Evolutionary conservation across 2,797 vertebrate species (phyloP).

Genomic region (Synaphobranchus kaupii): DNA sequence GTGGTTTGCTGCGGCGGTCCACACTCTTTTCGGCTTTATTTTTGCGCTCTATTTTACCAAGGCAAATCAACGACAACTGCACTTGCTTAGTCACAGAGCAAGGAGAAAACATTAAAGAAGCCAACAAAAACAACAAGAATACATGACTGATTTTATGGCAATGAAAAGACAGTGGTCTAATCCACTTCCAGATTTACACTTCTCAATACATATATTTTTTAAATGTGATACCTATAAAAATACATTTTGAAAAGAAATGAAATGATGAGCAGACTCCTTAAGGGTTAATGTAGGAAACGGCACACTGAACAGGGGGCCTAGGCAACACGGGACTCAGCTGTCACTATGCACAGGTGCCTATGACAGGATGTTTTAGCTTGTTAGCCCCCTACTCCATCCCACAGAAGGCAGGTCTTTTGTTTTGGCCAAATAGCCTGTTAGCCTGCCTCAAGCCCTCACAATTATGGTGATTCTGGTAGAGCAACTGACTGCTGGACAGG

Average conservation of each 20-base stretch:
- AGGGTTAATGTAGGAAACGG: conserved; percentile 36
- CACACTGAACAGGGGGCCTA: conserved; percentile 62
- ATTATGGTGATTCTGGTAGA: background rate
- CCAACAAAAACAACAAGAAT: background rate
- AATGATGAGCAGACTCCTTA: conserved; percentile 31
- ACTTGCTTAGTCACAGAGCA: background rate
- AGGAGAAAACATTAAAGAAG: background rate
- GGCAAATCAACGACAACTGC: background rate
- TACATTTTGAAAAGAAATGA: background rate
- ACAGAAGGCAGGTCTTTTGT: conserved; percentile 46
- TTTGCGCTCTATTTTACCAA: background rate
- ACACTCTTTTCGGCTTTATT: background rate
- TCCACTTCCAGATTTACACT: background rate
- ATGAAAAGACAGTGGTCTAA: background rate
- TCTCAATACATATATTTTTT: background rate
- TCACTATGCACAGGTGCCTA: conserved; percentile 52
- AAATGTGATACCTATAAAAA: background rate
- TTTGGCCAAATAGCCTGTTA: conserved; percentile 40
- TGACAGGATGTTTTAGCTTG: conserved; percentile 48
- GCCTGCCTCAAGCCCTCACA: background rate
- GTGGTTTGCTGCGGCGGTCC: background rate
- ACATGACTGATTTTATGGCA: background rate
- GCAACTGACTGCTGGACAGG: background rate
- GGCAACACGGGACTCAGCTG: conserved; percentile 63
- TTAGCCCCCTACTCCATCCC: conserved; percentile 25